A percentile compares a stretch with the other conserved stretches of the same genome.
Conservation (phyloP, 2,888 invertebrate genomes). For the Diarsia brunnea region DNA sequence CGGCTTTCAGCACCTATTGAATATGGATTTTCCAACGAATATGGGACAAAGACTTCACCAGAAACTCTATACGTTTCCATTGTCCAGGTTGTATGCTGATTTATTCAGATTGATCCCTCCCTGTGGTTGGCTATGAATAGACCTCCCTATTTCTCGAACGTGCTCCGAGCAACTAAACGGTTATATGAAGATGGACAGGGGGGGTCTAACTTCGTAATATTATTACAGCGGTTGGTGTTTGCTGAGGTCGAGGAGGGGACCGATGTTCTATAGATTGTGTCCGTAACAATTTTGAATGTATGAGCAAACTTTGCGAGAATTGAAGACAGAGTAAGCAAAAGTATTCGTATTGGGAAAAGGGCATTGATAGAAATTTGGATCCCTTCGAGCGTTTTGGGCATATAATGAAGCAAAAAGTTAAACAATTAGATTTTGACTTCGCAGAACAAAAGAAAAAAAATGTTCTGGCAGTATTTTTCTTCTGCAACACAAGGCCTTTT, state of each 20-base stretch:
- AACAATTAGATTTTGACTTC: neutral
- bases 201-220: constrained; percentile 36
- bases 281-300: constrained; percentile 10
- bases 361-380: neutral
- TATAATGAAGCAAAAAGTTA: neutral
- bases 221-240: constrained; percentile 30
- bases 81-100: constrained; percentile 29
- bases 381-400: neutral
- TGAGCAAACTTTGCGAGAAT: neutral
- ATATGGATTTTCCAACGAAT: constrained; percentile 45
- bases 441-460: neutral
- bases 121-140: constrained; percentile 48
- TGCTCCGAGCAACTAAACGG: constrained; percentile 25
- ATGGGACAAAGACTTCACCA: constrained; percentile 20
- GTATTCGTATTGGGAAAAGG: neutral
- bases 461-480: neutral
- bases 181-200: constrained; percentile 54
- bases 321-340: neutral
- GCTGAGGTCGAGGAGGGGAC: constrained; percentile 27
- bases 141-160: constrained; percentile 3
- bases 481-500: neutral
- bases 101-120: constrained; percentile 49
- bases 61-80: constrained; percentile 2
- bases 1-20: constrained; percentile 15
- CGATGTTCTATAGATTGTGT: neutral